These are phyloP conservation scores for Timema podura DNA, from an alignment of 2,888 invertebrate species.

Conservation along the genomic window DNA sequence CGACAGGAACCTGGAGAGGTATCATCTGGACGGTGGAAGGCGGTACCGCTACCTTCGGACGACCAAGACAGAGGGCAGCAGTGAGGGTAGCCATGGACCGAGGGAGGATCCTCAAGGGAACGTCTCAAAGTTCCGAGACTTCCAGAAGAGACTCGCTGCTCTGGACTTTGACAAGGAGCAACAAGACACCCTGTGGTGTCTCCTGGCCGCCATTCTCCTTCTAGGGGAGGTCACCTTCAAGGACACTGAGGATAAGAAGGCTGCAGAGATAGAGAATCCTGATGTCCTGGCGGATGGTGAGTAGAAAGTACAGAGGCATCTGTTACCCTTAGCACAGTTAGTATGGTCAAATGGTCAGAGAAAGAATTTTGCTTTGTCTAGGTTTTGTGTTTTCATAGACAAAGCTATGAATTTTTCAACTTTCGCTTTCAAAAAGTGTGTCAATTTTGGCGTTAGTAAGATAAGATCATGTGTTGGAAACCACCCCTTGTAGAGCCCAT, in stretches of 20 bases:
- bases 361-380: too few species aligned
- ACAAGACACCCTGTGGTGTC: conserved; percentile 63
- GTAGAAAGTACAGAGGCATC: background rate
- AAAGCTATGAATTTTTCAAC: too few species aligned
- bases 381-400: too few species aligned
- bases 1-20: conserved; percentile 61
- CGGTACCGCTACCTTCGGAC: conserved; percentile 68
- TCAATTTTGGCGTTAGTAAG: too few species aligned
- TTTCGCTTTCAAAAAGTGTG: too few species aligned
- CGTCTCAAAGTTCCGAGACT: conserved; percentile 57
- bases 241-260: conserved; percentile 55
- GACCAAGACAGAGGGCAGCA: conserved; percentile 25
- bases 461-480: too few species aligned
- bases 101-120: conserved; percentile 44
- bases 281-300: conserved; percentile 61
- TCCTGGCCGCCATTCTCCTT: conserved; percentile 69
- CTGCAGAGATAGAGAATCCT: conserved; percentile 67
- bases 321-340: too few species aligned
- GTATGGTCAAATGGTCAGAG: too few species aligned
- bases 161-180: conserved; percentile 71
- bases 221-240: conserved; percentile 77
- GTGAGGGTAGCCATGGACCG: conserved; percentile 36
- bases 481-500: too few species aligned
- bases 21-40: conserved; percentile 62
- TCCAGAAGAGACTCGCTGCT: conserved; percentile 58